Conservation (phyloP, 2,113 vertebrate species). For the Globicephala melas region DNA sequence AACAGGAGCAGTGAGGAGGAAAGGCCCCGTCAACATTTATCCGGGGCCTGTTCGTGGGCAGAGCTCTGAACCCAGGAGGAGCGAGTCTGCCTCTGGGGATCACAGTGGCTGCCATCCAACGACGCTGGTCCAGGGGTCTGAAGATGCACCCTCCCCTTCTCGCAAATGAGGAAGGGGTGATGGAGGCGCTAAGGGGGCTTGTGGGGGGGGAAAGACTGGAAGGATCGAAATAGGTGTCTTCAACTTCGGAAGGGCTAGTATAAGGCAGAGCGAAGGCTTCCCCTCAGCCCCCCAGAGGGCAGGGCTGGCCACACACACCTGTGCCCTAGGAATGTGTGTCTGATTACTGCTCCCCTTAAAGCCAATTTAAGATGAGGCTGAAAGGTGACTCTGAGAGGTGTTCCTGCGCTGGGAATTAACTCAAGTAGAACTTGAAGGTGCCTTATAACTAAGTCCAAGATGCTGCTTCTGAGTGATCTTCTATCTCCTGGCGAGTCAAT, state of each 20-base stretch:
- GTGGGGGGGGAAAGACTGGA: fast-evolving
- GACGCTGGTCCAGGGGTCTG: background rate
- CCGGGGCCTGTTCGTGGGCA: fast-evolving
- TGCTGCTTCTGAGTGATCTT: background rate
- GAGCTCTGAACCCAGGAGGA: background rate
- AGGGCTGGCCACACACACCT: too few species aligned
- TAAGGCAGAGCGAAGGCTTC: background rate
- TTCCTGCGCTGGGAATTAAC: background rate
- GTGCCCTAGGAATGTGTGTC: background rate
- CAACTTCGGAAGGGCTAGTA: background rate
- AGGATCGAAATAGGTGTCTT: background rate
- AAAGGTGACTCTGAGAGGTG: background rate
- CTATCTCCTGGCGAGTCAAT: background rate
- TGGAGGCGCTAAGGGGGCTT: background rate
- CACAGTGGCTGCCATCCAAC: background rate
- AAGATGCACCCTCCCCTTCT: background rate
- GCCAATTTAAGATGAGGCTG: background rate
- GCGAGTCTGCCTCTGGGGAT: background rate
- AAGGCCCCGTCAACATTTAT: background rate
- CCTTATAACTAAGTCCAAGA: background rate
- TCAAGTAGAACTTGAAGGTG: background rate
- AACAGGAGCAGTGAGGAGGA: background rate
- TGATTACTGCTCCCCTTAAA: background rate
- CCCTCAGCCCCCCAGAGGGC: background rate
- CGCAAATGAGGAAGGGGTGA: background rate